A percentile compares a stretch with the other conserved stretches of the same genome.
Evolutionary conservation across 2,888 invertebrate genomes (phyloP).

Genomic region (Drosophila imparisetae): DNA sequence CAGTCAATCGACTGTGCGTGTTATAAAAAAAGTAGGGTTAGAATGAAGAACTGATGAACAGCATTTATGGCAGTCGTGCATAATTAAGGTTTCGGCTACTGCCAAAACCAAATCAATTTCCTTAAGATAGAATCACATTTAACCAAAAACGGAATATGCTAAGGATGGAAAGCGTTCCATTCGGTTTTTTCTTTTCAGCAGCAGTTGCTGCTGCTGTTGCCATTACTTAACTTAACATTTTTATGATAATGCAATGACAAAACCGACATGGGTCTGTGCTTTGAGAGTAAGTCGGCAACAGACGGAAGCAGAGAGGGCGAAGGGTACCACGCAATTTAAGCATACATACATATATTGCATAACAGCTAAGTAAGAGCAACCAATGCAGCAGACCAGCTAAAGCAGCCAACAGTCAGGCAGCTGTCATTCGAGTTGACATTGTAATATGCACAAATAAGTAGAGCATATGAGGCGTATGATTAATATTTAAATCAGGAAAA

Average conservation of each 20-base stretch:
- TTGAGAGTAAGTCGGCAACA: not conserved
- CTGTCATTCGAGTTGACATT: constrained; percentile 62
- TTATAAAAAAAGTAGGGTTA: not conserved
- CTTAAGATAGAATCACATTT: constrained; percentile 48
- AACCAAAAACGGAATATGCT: constrained; percentile 38
- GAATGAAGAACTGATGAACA: not conserved
- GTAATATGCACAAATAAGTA: constrained; percentile 69
- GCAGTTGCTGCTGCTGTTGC: constrained; percentile 37
- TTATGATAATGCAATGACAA: constrained; percentile 70
- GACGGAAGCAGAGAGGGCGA: not conserved
- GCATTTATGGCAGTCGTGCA: not conserved
- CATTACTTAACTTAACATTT: constrained; percentile 65
- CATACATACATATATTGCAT: constrained; percentile 50
- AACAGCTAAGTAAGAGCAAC: constrained; percentile 38
- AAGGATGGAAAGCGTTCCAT: constrained; percentile 3
- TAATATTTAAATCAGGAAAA: constrained; percentile 63
- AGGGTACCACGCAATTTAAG: constrained; percentile 40
- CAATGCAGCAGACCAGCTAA: constrained; percentile 27
- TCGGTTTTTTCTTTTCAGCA: not conserved
- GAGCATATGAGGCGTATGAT: constrained; percentile 71
- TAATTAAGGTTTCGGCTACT: constrained; percentile 29
- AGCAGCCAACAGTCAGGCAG: constrained; percentile 21
- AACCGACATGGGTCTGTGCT: constrained; percentile 60
- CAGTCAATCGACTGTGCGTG: not conserved
- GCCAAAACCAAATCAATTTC: constrained; percentile 45